Evolutionary conservation across 1,140 invertebrate genomes (phyloP).

Genomic region (Oryctes rhinoceros): DNA sequence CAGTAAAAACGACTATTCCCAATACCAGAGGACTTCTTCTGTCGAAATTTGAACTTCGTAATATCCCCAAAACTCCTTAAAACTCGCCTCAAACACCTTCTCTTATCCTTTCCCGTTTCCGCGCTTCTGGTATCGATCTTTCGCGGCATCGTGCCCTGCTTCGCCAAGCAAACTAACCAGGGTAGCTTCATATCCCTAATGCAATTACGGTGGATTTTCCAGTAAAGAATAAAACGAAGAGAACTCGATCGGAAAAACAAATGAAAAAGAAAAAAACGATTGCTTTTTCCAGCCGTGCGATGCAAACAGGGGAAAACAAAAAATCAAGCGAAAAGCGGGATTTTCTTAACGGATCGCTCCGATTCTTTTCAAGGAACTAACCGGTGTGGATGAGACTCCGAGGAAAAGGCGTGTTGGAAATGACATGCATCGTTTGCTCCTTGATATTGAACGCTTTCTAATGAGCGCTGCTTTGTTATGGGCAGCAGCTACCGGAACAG

Average conservation of each 20-base stretch:
- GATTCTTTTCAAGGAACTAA: background rate
- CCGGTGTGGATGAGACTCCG: background rate
- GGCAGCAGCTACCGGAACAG: background rate
- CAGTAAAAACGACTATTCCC: background rate
- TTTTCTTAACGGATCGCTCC: background rate
- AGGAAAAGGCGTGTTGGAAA: background rate
- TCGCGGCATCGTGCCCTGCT: constrained; percentile 41
- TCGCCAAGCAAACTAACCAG: constrained; percentile 44
- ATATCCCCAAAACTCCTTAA: background rate
- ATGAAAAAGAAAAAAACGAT: background rate
- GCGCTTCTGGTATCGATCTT: background rate
- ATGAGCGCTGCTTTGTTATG: background rate
- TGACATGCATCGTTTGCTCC: constrained; percentile 1
- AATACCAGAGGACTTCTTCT: background rate
- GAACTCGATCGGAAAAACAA: background rate
- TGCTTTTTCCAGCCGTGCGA: no score
- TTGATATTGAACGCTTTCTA: constrained; percentile 1
- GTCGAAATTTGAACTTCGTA: background rate
- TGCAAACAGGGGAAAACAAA: no score
- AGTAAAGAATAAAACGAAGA: no score
- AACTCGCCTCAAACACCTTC: background rate
- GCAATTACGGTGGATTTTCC: background rate
- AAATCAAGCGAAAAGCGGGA: background rate
- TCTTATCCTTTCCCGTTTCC: background rate
- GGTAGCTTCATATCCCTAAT: constrained; percentile 44